A percentile compares a stretch with the other conserved stretches of the same genome.
Evolutionary conservation across 2,888 invertebrate species (phyloP).

Genomic region (Diadegma fenestrale): DNA sequence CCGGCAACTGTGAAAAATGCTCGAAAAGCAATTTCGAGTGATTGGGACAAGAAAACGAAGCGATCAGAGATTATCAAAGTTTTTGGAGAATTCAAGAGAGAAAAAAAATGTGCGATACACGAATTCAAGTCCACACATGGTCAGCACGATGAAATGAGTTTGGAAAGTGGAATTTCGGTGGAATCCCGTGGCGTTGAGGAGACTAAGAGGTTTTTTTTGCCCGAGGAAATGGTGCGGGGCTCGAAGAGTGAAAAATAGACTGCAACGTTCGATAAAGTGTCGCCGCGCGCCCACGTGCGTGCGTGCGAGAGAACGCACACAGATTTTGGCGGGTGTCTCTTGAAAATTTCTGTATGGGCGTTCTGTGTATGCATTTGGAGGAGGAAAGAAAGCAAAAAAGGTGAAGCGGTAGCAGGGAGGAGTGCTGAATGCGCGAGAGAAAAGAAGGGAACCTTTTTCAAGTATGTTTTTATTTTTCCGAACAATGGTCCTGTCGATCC

Average conservation of each 20-base stretch:
- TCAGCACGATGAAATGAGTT: slow-evolving; percentile 30
- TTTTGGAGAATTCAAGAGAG: neutral
- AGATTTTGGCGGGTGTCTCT: slow-evolving; percentile 12
- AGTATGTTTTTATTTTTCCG: slow-evolving; percentile 25
- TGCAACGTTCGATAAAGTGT: slow-evolving; percentile 31
- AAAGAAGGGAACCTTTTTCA: slow-evolving; percentile 14
- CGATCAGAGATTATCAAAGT: neutral
- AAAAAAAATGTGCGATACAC: neutral
- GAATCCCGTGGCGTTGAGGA: slow-evolving; percentile 32
- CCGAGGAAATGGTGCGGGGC: neutral
- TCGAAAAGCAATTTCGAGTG: neutral
- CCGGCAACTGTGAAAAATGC: neutral
- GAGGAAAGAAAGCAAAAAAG: neutral
- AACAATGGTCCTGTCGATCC: slow-evolving; percentile 50
- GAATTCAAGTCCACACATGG: slow-evolving; percentile 20
- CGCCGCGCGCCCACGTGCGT: slow-evolving; percentile 16
- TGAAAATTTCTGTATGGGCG: slow-evolving; percentile 15
- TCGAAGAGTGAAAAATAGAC: slow-evolving; percentile 31
- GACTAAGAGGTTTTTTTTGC: neutral
- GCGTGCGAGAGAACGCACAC: neutral
- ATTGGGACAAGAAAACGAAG: neutral
- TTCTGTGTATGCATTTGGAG: slow-evolving; percentile 2
- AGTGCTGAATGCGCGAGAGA: neutral
- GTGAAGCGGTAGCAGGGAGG: neutral
- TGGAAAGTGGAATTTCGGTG: slow-evolving; percentile 25